Conservation (phyloP, 2,797 vertebrate genomes). For the Picus viridis region DNA sequence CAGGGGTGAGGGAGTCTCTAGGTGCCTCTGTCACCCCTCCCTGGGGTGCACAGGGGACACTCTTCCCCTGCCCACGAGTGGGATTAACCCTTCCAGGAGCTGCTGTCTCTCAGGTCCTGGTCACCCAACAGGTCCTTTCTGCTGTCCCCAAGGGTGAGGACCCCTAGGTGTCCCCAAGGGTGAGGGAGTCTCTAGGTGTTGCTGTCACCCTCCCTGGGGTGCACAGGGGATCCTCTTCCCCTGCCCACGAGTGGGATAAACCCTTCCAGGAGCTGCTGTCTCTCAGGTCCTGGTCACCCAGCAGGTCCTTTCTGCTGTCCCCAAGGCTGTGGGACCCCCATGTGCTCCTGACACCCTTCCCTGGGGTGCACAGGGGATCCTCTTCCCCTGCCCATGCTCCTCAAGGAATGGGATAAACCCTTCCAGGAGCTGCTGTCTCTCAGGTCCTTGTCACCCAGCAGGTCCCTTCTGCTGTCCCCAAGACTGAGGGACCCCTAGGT, state of each 20-base stretch:
- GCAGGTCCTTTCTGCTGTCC: not conserved
- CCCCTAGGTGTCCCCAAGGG: no score
- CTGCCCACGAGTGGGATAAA: not conserved
- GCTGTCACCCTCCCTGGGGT: no score
- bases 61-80: not conserved
- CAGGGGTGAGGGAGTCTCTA: not conserved
- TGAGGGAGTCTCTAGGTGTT: no score
- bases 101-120: rapidly evolving
- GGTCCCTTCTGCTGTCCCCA: not conserved
- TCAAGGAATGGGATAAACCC: not conserved
- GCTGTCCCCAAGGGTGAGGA: no score
- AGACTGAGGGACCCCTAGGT: not conserved
- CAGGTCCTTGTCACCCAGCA: rapidly evolving
- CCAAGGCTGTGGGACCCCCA: not conserved
- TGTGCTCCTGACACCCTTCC: not conserved
- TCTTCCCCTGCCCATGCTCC: not conserved
- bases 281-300: rapidly evolving
- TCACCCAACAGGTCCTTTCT: not conserved
- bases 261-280: not conserved
- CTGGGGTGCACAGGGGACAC: not conserved
- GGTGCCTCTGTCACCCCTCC: not conserved
- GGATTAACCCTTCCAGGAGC: not conserved
- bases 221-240: no score
- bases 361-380: not conserved
- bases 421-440: not conserved